These are phyloP conservation scores for Synodontis membranacea DNA, from an alignment of 2,113 vertebrate genomes.

Conservation along the genomic window DNA sequence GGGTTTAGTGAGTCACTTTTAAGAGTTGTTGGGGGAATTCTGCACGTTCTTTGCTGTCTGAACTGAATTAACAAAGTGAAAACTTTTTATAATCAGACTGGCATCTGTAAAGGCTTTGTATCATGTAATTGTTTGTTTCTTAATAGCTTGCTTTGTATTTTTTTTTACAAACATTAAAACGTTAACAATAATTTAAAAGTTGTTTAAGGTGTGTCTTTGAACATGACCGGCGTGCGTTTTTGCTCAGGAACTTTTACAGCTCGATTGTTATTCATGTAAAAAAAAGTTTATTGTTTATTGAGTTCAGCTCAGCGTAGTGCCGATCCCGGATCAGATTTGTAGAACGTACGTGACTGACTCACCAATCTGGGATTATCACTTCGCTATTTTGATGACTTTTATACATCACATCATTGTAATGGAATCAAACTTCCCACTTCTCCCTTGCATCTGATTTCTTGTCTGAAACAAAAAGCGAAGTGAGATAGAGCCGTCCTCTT, in stretches of 20 bases:
- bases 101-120: neutral
- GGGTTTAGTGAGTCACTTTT: neutral
- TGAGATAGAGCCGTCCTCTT: slow-evolving; percentile 43
- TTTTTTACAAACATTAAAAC: neutral
- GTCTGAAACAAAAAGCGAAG: slow-evolving; percentile 50
- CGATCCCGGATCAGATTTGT: neutral
- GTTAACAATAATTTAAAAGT: neutral
- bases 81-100: neutral
- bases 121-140: neutral
- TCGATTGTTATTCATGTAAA: neutral
- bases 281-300: neutral
- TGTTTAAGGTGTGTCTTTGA: neutral
- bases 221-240: neutral
- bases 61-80: neutral
- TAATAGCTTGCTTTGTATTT: neutral
- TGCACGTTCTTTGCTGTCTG: neutral
- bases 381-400: neutral
- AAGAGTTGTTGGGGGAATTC: neutral
- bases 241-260: neutral
- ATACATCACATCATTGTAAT: neutral
- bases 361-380: neutral
- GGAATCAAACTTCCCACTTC: slow-evolving; percentile 20
- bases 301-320: neutral
- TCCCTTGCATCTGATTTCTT: slow-evolving; percentile 40
- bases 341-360: neutral